Evolutionary conservation across 2,113 vertebrate species (phyloP), one percentile per base, ranked within the genome.

Genomic region (Phrynosoma blainvillii): DNA sequence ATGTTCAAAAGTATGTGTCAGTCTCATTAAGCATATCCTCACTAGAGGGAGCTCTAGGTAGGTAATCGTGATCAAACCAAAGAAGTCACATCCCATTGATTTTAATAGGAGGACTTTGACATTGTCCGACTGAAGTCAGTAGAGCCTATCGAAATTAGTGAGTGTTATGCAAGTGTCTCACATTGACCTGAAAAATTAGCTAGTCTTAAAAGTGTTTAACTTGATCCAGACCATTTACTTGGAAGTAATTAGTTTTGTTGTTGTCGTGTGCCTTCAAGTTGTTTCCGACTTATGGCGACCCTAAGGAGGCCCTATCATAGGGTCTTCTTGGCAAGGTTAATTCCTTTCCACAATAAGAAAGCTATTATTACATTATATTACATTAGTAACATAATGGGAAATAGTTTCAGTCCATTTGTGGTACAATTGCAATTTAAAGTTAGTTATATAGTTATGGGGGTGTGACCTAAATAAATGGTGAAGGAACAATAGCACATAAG

Each of bases 31-130:
- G 16, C 14, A 14, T 18, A 42, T 65, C 76, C 30, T 85, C 89
- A 84, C 85, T 66, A 87, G 85, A 80, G 79, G 89, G 89, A 52
- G 85, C 76, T 87, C 75, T 78, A 30, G 81, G 21, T 74, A 84
- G 70, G 30, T 87, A n/a, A 76, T 21, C 54, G n/a, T 21, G 74
- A 62, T 42, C 5, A 2, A 59, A 54, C 36, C 16, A 1, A 78
- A 21, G 30, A 27, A n/a, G 25, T 42, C 40, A 52, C 42, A 68
- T 7, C 13, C 14, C 85, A 79, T 2, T 40, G 59, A 82, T 42
- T 66, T 82, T 30, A 25, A 59, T 52, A 42, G 59, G 40, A 1
- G 40, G 47, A 16, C 20, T 4, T 79, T 79, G 56, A 30, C 78
- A 62, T 2, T 62, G 59, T 16, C 59, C 59, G 18, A 18, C 59